These are phyloP conservation scores for Boloria selene DNA, from an alignment of 2,888 invertebrate genomes.

Conservation along the genomic window DNA sequence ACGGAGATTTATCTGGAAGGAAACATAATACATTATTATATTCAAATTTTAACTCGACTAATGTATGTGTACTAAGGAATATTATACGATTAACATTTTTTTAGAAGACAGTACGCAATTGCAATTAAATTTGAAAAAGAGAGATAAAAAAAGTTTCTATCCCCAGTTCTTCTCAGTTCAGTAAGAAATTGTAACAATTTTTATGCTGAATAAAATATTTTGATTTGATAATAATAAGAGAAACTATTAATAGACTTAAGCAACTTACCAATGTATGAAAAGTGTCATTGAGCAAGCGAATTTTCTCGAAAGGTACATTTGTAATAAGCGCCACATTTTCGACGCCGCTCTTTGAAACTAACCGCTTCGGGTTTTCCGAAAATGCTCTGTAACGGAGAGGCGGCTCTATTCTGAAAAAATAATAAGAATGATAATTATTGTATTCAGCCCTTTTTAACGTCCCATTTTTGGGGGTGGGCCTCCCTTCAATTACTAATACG, in stretches of 20 bases:
- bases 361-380: slow-evolving; percentile 64
- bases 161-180: too few species aligned
- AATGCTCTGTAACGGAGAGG: slow-evolving; percentile 53
- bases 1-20: slow-evolving; percentile 67
- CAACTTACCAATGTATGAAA: slow-evolving; percentile 73
- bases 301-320: slow-evolving; percentile 74
- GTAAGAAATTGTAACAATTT: too few species aligned
- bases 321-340: slow-evolving; percentile 74
- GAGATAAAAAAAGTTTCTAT: too few species aligned
- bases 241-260: neutral
- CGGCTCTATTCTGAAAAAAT: slow-evolving; percentile 42
- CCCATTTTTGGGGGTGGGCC: too few species aligned
- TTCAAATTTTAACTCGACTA: neutral
- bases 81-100: too few species aligned
- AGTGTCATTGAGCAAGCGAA: slow-evolving; percentile 70
- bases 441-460: too few species aligned
- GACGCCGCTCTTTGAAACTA: slow-evolving; percentile 69
- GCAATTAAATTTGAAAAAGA: too few species aligned
- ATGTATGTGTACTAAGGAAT: too few species aligned
- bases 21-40: neutral
- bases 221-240: neutral
- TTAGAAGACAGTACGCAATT: too few species aligned
- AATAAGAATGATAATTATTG: too few species aligned
- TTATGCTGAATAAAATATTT: too few species aligned
- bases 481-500: too few species aligned